phyloP scores from a whole-genome alignment of 1,140 invertebrate genomes.

The Hypsibius dujardini region DNA sequence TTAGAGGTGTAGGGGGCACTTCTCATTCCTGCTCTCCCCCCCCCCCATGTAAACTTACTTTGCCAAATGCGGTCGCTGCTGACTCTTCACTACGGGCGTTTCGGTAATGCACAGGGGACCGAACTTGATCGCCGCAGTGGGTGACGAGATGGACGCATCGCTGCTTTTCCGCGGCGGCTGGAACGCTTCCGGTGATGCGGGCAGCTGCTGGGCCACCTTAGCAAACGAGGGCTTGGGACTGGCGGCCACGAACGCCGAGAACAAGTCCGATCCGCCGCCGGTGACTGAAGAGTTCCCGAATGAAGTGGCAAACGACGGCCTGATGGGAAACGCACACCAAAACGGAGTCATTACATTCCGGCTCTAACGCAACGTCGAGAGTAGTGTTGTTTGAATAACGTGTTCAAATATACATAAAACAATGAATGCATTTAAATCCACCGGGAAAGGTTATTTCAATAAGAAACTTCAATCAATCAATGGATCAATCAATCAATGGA shows the following conservation, averaged over 20 bases:
- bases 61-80: constrained; percentile 2
- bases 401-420: too few species aligned
- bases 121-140: neutral
- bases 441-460: too few species aligned
- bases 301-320: too few species aligned
- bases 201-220: neutral
- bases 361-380: too few species aligned
- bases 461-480: too few species aligned
- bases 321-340: too few species aligned
- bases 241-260: neutral
- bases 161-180: neutral
- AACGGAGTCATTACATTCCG: too few species aligned
- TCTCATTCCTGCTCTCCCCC: neutral
- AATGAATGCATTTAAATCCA: too few species aligned
- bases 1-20: too few species aligned
- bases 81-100: neutral
- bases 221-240: constrained; percentile 14
- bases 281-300: too few species aligned
- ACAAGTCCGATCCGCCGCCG: neutral
- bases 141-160: neutral
- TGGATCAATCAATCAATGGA: too few species aligned
- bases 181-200: neutral
- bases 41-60: neutral
- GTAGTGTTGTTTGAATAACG: too few species aligned
- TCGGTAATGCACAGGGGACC: neutral